Percentiles rank a stretch among this genome's conserved stretches.
These are phyloP conservation scores for Meghimatium bilineatum DNA, from an alignment of 2,888 invertebrate species.

Conservation along the genomic window DNA sequence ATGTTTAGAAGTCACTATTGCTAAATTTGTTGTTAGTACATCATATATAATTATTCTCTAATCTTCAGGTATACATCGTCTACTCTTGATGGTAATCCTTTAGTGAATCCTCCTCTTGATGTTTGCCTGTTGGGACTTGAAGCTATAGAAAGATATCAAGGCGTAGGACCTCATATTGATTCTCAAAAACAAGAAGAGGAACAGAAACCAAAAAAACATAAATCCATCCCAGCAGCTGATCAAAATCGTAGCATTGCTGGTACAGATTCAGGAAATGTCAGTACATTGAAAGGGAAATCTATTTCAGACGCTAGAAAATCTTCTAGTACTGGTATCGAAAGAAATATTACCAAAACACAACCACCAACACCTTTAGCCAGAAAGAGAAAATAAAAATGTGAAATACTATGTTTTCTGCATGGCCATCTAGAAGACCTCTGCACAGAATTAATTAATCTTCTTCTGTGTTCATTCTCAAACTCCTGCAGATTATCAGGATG, in stretches of 20 bases:
- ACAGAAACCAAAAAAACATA: neutral
- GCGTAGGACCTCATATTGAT: conserved; percentile 44
- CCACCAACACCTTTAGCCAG: neutral
- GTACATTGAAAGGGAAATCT: neutral
- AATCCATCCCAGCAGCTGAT: neutral
- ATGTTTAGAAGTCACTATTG: too few species aligned
- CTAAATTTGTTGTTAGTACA: too few species aligned
- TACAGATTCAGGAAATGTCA: neutral
- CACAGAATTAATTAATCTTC: too few species aligned
- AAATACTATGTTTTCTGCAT: neutral
- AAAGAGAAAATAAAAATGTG: conserved; percentile 3
- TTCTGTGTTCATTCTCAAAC: too few species aligned
- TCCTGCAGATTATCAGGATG: too few species aligned
- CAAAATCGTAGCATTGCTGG: conserved; percentile 8
- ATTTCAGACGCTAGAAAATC: neutral
- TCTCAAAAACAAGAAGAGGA: conserved; percentile 36
- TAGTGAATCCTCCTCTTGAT: conserved; percentile 74
- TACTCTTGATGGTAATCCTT: conserved; percentile 73
- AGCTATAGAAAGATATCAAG: conserved; percentile 73
- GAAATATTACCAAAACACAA: neutral
- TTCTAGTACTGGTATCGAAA: neutral
- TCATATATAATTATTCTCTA: neutral
- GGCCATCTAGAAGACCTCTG: too few species aligned
- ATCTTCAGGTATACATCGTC: conserved; percentile 68
- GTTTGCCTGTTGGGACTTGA: conserved; percentile 73